phyloP scores from a whole-genome alignment of 2,888 invertebrate genomes.

The Phymatocera aterrima region DNA sequence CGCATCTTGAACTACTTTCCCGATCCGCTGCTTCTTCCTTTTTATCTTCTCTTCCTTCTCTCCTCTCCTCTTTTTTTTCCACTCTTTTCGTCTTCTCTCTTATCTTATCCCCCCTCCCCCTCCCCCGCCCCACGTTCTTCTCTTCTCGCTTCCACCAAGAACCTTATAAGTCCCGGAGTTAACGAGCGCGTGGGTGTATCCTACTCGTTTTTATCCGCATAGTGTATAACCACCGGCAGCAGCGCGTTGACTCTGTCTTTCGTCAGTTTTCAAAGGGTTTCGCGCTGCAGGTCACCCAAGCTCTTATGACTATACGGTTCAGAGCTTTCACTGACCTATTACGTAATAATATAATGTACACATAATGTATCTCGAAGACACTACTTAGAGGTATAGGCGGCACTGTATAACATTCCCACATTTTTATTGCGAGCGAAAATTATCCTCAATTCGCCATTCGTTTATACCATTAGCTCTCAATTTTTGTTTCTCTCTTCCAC shows the following conservation, averaged over 20 bases:
- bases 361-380: background rate
- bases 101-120: background rate
- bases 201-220: background rate
- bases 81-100: too few species aligned
- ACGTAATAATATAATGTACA: background rate
- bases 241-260: background rate
- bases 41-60: background rate
- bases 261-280: slow-evolving; percentile 34
- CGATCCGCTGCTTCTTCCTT: background rate
- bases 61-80: background rate
- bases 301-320: too few species aligned
- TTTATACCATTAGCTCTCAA: too few species aligned
- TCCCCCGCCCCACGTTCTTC: too few species aligned
- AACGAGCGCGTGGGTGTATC: slow-evolving; percentile 41
- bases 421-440: too few species aligned
- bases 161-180: slow-evolving; percentile 17
- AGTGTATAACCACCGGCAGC: background rate
- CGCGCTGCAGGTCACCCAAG: slow-evolving; percentile 32
- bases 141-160: background rate
- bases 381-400: background rate
- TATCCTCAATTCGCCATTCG: too few species aligned
- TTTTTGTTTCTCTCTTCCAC: too few species aligned
- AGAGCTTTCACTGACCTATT: slow-evolving; percentile 28
- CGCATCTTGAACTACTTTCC: slow-evolving; percentile 15
- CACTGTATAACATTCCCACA: too few species aligned